phyloP scores from a whole-genome alignment of 2,888 invertebrate genomes.

The Balanococcus diminutus region DNA sequence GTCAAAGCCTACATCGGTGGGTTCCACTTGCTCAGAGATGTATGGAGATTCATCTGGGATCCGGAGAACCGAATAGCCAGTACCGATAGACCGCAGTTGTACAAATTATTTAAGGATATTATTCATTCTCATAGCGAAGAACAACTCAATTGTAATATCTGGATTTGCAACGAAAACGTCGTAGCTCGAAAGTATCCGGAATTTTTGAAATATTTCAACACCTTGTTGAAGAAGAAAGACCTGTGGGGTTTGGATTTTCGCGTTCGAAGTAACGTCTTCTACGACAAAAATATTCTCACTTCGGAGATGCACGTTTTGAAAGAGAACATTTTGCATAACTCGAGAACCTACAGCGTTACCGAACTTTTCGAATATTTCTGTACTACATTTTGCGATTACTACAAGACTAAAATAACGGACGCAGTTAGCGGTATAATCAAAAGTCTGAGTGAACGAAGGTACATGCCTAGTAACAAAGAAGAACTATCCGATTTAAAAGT shows the following conservation, averaged over 20 bases:
- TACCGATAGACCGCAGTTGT: conserved; percentile 18
- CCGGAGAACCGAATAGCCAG: conserved; percentile 7
- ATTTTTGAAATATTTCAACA: conserved; percentile 27
- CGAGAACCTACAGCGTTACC: conserved; percentile 39
- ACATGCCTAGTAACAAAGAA: conserved; percentile 24
- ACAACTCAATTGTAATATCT: conserved; percentile 30
- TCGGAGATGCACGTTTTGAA: conserved; percentile 43
- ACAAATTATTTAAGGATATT: conserved; percentile 29
- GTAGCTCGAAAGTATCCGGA: background rate
- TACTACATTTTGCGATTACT: conserved; percentile 25
- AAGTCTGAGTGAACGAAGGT: background rate
- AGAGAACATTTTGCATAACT: conserved; percentile 37
- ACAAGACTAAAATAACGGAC: conserved; percentile 35
- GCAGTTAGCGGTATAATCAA: conserved; percentile 13
- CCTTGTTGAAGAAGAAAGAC: conserved; percentile 4
- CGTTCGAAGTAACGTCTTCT: background rate
- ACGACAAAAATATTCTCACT: conserved; percentile 28
- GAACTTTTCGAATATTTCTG: conserved; percentile 40
- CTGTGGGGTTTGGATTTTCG: conserved; percentile 13
- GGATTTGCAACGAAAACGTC: conserved; percentile 4
- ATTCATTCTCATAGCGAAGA: conserved; percentile 20
- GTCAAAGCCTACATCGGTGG: conserved; percentile 41
- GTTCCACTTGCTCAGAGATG: conserved; percentile 26
- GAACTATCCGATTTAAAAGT: conserved; percentile 28
- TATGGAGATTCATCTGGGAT: conserved; percentile 28